Base-by-base conservation (phyloP, 2,888 invertebrate genomes). In the Dasypolia templi region DNA sequence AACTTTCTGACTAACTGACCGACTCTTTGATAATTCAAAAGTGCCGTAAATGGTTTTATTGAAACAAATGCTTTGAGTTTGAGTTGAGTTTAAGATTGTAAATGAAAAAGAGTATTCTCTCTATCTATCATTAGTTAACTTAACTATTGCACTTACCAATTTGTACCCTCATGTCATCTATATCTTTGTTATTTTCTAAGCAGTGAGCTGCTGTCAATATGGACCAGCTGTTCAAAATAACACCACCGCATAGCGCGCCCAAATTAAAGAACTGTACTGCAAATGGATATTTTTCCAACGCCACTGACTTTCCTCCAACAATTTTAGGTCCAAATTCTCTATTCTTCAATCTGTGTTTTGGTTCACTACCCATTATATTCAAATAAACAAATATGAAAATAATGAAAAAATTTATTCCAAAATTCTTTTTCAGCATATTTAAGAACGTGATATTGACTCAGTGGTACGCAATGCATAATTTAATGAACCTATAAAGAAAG, bases 181-280 rank as follows among this genome's bases (percentile, higher is more conserved):
- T 66, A 53, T 93, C 84, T 19, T 82, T 86, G 73, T 93, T 93
- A 3, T 72, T 69, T 42, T 91, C 91, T 39, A 95, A 91, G 70
- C 95, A 95, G 80, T 95, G 95, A 0, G 92, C 95, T 1, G 95
- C 91, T 0, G 95, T 94, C 29, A 95, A 79, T 3, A 94, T 65
- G 5, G 89, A 79, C 91, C 93, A 94, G 55, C 92, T 93, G 64
- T 92, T 92, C 3, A 95, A 11, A 12, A 95, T 92, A 0, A 89
- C 90, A 0, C 93, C 94, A 11, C 92, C 92, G 75, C 95, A 95
- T 53, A 94, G 77, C 1, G 90, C 77, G 0, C 93, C 94, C 12
- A 78, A 69, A 76, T 94, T 95, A 53, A 91, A 93, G 63, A 95
- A 89, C 75, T 93, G 91, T 0, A 90, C 92, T 2, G 92, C 87